phyloP scores from a whole-genome alignment of 2,113 vertebrate genomes.

The Rhombomys opimus region DNA sequence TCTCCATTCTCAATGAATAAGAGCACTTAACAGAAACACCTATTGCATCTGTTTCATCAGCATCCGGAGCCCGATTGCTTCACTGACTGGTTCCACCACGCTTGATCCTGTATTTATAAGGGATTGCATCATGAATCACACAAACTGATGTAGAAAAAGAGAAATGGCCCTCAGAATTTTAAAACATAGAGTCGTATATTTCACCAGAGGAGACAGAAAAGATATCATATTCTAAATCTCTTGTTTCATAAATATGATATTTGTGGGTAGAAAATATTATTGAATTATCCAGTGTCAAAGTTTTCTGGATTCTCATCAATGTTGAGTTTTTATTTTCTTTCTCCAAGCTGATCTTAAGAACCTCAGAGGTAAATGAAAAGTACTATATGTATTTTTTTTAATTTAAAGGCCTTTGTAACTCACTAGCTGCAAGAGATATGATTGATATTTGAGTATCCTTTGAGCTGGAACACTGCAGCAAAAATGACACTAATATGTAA shows the following conservation, averaged over 20 bases:
- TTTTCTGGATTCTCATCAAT: conserved; percentile 15
- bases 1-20: conserved; percentile 18
- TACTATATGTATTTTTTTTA: background rate
- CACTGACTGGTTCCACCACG: background rate
- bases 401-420: background rate
- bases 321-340: background rate
- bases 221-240: background rate
- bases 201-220: background rate
- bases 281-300: conserved; percentile 16
- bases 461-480: conserved; percentile 25
- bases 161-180: background rate
- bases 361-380: background rate
- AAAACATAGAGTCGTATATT: background rate
- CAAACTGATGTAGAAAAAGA: conserved; percentile 3
- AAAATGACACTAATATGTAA: conserved; percentile 56
- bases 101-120: conserved; percentile 8
- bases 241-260: conserved; percentile 59
- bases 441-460: background rate
- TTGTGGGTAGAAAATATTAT: conserved; percentile 19
- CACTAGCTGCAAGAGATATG: background rate
- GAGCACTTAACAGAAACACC: background rate
- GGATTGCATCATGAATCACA: background rate
- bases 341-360: background rate
- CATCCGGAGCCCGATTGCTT: background rate
- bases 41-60: background rate